These are phyloP conservation scores for Lacerta agilis DNA, from an alignment of 2,797 vertebrate species.

Conservation along the genomic window DNA sequence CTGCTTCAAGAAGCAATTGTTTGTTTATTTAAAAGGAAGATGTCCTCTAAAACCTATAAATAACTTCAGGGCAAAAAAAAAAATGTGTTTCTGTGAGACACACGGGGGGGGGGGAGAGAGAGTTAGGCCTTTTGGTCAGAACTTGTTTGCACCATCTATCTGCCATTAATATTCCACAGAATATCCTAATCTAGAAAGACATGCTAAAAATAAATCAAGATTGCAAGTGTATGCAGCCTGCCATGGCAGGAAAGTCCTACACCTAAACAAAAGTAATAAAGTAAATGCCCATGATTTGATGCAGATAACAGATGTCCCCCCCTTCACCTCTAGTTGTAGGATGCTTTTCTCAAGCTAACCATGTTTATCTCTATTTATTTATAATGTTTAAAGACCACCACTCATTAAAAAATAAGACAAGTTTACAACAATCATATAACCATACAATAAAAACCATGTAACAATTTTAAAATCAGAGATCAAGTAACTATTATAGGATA, in stretches of 20 bases:
- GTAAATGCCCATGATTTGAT: background rate
- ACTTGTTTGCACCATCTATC: background rate
- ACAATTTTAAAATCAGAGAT: no score
- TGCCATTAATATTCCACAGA: background rate
- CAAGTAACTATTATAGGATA: no score
- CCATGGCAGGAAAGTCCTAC: background rate
- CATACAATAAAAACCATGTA: no score
- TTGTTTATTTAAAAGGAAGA: background rate
- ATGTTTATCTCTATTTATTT: no score
- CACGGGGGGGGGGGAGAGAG: no score
- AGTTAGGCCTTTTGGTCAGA: background rate
- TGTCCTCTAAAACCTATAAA: background rate
- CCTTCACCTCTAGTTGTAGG: background rate
- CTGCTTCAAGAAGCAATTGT: background rate
- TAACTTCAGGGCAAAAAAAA: background rate
- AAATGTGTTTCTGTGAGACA: no score
- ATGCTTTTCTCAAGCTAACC: background rate
- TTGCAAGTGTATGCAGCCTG: background rate
- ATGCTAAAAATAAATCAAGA: background rate
- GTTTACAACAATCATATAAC: no score
- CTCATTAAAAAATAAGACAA: no score
- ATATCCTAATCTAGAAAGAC: background rate
- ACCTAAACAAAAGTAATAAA: background rate
- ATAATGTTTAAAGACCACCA: no score
- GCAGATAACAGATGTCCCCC: background rate